Conservation (phyloP, 2,888 invertebrate genomes). For the Leptinotarsa rubiginosa region DNA sequence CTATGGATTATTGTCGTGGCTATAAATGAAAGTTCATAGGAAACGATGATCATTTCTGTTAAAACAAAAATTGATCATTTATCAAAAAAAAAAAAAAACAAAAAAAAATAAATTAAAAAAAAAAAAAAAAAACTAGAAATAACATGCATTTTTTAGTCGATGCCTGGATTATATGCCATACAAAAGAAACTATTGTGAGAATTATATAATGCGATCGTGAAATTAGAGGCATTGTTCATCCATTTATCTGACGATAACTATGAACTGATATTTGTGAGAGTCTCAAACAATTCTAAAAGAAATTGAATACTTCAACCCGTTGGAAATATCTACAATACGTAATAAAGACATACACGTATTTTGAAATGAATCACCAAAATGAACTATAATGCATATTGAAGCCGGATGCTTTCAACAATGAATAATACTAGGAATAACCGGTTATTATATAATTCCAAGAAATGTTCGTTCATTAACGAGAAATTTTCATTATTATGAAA, state of each 20-base stretch:
- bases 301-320: neutral
- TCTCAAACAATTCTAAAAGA: neutral
- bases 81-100: neutral
- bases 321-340: neutral
- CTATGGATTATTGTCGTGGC: no score
- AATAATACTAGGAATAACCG: neutral
- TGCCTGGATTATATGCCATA: neutral
- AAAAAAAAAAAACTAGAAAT: neutral
- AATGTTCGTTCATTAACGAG: neutral
- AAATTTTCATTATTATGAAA: neutral
- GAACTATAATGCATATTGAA: neutral
- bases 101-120: no score
- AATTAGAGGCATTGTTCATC: neutral
- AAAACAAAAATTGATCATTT: no score
- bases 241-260: neutral
- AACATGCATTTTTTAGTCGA: neutral
- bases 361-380: neutral
- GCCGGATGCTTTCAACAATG: neutral
- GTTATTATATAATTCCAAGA: neutral
- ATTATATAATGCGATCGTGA: neutral
- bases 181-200: neutral
- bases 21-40: no score
- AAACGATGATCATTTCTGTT: no score
- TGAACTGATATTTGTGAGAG: neutral
- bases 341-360: neutral